These are phyloP conservation scores for Aeoliscus strigatus DNA, from an alignment of 2,797 vertebrate genomes.

Conservation along the genomic window DNA sequence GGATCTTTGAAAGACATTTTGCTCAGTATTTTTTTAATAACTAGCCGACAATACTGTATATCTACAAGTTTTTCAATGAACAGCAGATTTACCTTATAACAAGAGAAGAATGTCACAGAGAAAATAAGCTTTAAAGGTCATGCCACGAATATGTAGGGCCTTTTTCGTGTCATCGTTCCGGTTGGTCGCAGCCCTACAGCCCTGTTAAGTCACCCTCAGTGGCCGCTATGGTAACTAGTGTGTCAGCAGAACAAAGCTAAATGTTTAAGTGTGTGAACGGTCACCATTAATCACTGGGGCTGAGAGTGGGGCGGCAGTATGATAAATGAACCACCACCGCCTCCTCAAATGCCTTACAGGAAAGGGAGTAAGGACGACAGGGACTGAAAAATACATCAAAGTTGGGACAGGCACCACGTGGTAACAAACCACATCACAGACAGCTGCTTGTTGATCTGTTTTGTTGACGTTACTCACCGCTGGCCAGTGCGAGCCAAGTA, in stretches of 20 bases:
- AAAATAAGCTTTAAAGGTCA: conserved; percentile 49
- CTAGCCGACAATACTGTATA: too few relatives aligned
- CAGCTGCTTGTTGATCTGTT: conserved; percentile 36
- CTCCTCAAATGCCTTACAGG: conserved; percentile 50
- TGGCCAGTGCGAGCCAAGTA: conserved; percentile 2
- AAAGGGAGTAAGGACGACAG: conserved; percentile 15
- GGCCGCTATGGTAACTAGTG: conserved; percentile 57
- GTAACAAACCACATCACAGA: too few relatives aligned
- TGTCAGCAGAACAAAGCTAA: conserved; percentile 72
- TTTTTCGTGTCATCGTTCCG: conserved; percentile 24
- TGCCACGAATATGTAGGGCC: conserved; percentile 10
- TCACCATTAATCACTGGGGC: conserved; percentile 68
- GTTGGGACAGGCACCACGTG: too few relatives aligned
- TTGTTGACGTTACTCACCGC: conserved; percentile 33
- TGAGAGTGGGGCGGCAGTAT: conserved; percentile 55
- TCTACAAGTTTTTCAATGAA: too few relatives aligned
- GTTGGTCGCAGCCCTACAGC: conserved; percentile 40
- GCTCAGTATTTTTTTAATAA: too few relatives aligned
- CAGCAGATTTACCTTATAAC: too few relatives aligned
- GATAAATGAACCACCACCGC: conserved; percentile 65
- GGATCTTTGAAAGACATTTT: too few relatives aligned
- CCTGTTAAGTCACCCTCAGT: conserved; percentile 57
- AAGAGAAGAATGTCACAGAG: too few relatives aligned
- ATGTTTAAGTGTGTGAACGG: conserved; percentile 72
- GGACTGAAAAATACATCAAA: conserved; percentile 19